Percentiles rank a stretch among this genome's conserved stretches.
phyloP scores from a whole-genome alignment of 2,888 invertebrate species.

The Drosophila fulvimacula region DNA sequence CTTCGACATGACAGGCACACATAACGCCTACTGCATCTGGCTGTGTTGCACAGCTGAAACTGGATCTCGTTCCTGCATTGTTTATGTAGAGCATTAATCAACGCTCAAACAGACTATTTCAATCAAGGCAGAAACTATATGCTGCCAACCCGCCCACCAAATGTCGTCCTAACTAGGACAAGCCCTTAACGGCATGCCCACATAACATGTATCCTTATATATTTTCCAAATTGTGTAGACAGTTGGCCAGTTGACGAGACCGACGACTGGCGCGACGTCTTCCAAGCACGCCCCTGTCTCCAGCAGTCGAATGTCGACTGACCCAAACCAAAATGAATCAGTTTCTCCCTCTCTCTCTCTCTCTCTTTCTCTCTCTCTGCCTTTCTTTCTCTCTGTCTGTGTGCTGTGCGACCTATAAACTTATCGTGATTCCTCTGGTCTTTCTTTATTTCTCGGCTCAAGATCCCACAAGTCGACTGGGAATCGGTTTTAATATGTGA shows the following conservation, averaged over 20 bases:
- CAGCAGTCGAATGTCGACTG: conserved; percentile 46
- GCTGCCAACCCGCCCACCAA: conserved; percentile 36
- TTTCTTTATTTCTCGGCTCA: conserved; percentile 39
- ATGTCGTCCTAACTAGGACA: conserved; percentile 46
- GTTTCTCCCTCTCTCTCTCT: conserved; percentile 49
- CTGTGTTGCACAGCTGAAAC: conserved; percentile 9
- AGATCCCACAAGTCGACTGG: conserved; percentile 72
- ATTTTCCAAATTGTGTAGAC: conserved; percentile 41
- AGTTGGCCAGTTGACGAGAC: conserved; percentile 65
- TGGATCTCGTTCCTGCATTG: conserved; percentile 20
- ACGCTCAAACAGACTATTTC: conserved; percentile 48
- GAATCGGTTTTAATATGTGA: conserved; percentile 77
- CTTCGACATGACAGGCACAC: conserved; percentile 49
- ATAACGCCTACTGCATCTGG: conserved; percentile 50
- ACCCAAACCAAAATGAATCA: conserved; percentile 55
- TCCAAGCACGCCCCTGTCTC: conserved; percentile 82
- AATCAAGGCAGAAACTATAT: conserved; percentile 41
- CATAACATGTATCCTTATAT: conserved; percentile 25
- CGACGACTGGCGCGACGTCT: conserved; percentile 79
- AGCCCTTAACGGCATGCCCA: conserved; percentile 12
- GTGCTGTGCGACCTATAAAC: conserved; percentile 61
- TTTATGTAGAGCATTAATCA: conserved; percentile 62
- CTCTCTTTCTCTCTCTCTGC: conserved; percentile 29
- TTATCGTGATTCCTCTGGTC: conserved; percentile 52
- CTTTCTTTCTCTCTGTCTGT: conserved; percentile 20